Percentiles rank a stretch among this genome's conserved stretches.
Conservation (phyloP, 1,140 invertebrate genomes). For the Microvelia longipes region DNA sequence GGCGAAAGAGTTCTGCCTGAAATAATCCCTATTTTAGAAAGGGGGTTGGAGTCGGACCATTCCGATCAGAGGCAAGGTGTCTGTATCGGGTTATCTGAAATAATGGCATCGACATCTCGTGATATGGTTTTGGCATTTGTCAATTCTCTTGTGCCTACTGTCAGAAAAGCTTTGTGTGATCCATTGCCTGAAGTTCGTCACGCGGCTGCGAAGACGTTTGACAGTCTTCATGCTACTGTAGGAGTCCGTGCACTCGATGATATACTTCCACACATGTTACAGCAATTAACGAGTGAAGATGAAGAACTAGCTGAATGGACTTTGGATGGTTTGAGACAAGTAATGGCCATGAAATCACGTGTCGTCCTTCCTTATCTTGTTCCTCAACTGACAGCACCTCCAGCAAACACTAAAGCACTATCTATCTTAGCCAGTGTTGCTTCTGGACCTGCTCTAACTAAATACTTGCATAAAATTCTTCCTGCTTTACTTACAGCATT, state of each 20-base stretch:
- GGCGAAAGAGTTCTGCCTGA: slow-evolving; percentile 94
- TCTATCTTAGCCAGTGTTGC: slow-evolving; percentile 84
- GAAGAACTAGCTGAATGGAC: slow-evolving; percentile 61
- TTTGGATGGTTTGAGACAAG: slow-evolving; percentile 84
- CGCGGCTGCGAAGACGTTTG: slow-evolving; percentile 92
- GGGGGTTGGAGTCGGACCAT: slow-evolving; percentile 75
- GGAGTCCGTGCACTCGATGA: slow-evolving; percentile 92
- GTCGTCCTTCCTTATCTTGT: slow-evolving; percentile 91
- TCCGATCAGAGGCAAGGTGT: slow-evolving; percentile 92
- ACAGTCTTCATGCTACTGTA: slow-evolving; percentile 85
- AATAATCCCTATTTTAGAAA: slow-evolving; percentile 94
- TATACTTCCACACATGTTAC: slow-evolving; percentile 80
- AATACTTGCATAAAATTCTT: slow-evolving; percentile 78
- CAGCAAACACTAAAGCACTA: slow-evolving; percentile 82
- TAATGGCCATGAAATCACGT: slow-evolving; percentile 90
- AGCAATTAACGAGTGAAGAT: slow-evolving; percentile 63
- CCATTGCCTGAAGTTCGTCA: slow-evolving; percentile 78
- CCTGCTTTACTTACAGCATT: slow-evolving; percentile 74
- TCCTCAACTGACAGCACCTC: slow-evolving; percentile 75
- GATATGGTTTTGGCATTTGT: slow-evolving; percentile 91
- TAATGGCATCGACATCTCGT: slow-evolving; percentile 87
- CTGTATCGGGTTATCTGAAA: slow-evolving; percentile 94
- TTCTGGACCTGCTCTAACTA: slow-evolving; percentile 69
- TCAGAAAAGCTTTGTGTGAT: slow-evolving; percentile 83
- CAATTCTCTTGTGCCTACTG: slow-evolving; percentile 93